Evolutionary conservation across 2,113 vertebrate species (phyloP).

Genomic region (Antennarius striatus): DNA sequence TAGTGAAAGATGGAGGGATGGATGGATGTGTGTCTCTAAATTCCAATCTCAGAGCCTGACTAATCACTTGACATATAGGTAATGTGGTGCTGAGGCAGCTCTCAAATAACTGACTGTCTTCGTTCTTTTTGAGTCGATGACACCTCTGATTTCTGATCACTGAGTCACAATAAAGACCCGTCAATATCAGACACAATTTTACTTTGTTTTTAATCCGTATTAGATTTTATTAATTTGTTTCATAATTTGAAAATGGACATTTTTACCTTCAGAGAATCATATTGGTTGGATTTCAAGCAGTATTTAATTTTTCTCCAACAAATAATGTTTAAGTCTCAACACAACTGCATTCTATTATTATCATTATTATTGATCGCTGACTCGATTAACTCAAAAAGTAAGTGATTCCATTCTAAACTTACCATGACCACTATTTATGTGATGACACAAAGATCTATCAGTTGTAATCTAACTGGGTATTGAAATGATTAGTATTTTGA

Average conservation of each 20-base stretch:
- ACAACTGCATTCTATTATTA: no score
- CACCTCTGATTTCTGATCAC: constrained; percentile 19
- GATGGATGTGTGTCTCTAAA: constrained; percentile 41
- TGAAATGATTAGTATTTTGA: no score
- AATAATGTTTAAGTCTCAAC: no score
- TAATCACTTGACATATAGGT: constrained; percentile 48
- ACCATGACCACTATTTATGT: no score
- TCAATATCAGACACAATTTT: neutral
- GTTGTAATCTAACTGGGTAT: no score
- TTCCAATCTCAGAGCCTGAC: constrained; percentile 39
- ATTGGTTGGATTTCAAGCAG: no score
- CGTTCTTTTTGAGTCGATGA: constrained; percentile 23
- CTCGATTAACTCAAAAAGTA: no score
- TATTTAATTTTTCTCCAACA: no score
- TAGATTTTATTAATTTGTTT: neutral
- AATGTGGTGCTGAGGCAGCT: constrained; percentile 47
- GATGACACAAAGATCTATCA: no score
- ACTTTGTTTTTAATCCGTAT: neutral
- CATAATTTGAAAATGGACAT: neutral
- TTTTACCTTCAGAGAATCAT: no score
- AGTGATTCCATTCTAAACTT: no score
- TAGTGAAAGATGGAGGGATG: constrained; percentile 37
- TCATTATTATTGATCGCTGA: no score
- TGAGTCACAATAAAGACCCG: constrained; percentile 1
- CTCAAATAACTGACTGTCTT: constrained; percentile 36